Base-by-base conservation (phyloP, 2,113 vertebrate genomes). In the Hippolais icterina region DNA sequence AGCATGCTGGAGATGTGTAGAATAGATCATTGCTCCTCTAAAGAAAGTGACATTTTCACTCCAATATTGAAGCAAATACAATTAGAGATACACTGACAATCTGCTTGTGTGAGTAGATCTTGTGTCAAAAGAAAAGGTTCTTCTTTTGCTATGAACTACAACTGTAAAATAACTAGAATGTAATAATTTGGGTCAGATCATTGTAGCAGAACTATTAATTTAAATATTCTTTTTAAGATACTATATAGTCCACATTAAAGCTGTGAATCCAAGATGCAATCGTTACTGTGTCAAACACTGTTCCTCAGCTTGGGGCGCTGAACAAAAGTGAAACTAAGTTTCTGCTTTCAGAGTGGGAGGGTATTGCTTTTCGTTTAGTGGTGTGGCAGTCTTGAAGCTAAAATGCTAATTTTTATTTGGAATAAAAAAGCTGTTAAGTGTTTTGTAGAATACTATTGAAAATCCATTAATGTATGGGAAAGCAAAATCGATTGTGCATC, bases 361-460 rank as follows among this genome's bases (percentile, higher is more conserved):
- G 2, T 13, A 37, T 77, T 89, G 33, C 42, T 89, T 86, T 50
- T 83, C 19, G 41, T 95, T 87, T 59, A 68, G 25, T 82, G 42
- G 37, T 17, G 37, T 65, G 29, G 15, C 53, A 87, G 1, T 60
- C 49, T 33, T 76, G 59, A 87, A 56, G 60, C 28, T 79, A 57
- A 88, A 86, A 70, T 89, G 42, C 42, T 82, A 27, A 39, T 84
- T 94, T 95, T 87, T 69, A 29, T 71, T 89, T 75, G 44, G 24
- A 89, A 72, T 89, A 85, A 82, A 70, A 64, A 46, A 82, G 23
- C 37, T 65, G 52, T 87, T 94, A 91, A 85, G 72, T 65, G 57
- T 89, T 96, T 78, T 53, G 69, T 82, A 56, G 80, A 91, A 79
- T 60, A 23, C 35, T 76, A 57, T 41, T 93, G 87, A 82, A 95